Conservation (phyloP, 1,140 invertebrate species). For the Drosophila willistoni region DNA sequence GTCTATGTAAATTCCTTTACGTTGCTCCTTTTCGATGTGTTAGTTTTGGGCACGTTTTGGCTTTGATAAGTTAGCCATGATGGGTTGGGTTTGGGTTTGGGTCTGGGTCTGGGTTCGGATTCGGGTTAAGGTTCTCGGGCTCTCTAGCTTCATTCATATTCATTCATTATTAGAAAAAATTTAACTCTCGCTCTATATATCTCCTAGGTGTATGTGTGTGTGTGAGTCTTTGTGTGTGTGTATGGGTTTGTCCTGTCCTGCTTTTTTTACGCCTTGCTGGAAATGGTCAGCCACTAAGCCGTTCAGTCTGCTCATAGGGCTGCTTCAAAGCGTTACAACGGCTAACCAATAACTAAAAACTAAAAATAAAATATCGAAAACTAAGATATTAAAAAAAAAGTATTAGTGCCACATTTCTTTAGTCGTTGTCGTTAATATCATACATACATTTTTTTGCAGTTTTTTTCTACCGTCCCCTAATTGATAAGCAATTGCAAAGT, state of each 20-base stretch:
- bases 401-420: not conserved
- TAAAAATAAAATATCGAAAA: conserved; percentile 18
- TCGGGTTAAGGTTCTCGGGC: not conserved
- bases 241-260: conserved; percentile 53
- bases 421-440: not conserved
- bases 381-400: conserved; percentile 5
- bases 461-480: conserved; percentile 4
- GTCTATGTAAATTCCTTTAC: conserved; percentile 71
- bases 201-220: conserved; percentile 22
- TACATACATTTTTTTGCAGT: not conserved
- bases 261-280: conserved; percentile 48
- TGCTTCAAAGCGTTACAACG: conserved; percentile 68
- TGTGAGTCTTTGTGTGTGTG: conserved; percentile 20
- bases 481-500: conserved; percentile 21
- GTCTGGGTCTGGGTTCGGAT: conserved; percentile 22
- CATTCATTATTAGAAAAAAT: conserved; percentile 82
- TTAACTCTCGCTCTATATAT: conserved; percentile 57
- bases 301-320: conserved; percentile 73
- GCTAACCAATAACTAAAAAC: conserved; percentile 31
- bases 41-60: conserved; percentile 79
- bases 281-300: conserved; percentile 61
- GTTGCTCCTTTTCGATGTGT: conserved; percentile 42
- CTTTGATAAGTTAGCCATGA: conserved; percentile 69
- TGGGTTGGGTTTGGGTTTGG: conserved; percentile 49
- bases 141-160: conserved; percentile 72